Evolutionary conservation across 1,140 invertebrate genomes (phyloP).

Genomic region (Eumaeus atala): DNA sequence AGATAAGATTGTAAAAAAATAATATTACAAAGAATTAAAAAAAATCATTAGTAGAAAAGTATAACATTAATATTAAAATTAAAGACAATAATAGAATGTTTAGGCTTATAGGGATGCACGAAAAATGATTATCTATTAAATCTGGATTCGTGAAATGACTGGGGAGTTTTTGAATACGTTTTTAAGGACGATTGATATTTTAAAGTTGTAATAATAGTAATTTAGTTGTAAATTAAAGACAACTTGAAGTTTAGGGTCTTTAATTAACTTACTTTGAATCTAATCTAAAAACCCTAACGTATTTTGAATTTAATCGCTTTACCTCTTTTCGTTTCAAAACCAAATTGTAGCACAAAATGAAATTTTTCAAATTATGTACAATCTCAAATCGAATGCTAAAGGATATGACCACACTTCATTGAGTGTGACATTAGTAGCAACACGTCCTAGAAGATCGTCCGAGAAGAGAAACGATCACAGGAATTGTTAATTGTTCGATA

Average conservation of each 20-base stretch:
- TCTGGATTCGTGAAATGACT: too few species aligned
- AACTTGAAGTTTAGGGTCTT: too few species aligned
- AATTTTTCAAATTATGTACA: neutral
- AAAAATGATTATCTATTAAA: too few species aligned
- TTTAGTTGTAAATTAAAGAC: too few species aligned
- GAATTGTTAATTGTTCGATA: conserved; percentile 18
- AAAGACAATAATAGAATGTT: too few species aligned
- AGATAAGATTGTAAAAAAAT: conserved; percentile 15
- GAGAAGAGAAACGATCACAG: conserved; percentile 9
- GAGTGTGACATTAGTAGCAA: conserved; percentile 15
- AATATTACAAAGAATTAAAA: conserved; percentile 25
- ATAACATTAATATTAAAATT: conserved; percentile 1
- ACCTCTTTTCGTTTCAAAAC: neutral
- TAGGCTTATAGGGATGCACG: too few species aligned
- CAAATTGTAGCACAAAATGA: neutral
- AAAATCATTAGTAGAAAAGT: conserved; percentile 14
- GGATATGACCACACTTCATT: conserved; percentile 13
- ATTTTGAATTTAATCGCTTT: conserved; percentile 7
- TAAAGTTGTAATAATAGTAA: too few species aligned
- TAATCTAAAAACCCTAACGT: conserved; percentile 7
- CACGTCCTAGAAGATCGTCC: conserved; percentile 15
- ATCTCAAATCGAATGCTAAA: conserved; percentile 18
- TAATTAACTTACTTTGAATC: too few species aligned
- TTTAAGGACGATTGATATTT: too few species aligned
- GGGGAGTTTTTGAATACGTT: too few species aligned